Base-by-base conservation (phyloP, 2,888 invertebrate species). In the Pilophorus perplexus region DNA sequence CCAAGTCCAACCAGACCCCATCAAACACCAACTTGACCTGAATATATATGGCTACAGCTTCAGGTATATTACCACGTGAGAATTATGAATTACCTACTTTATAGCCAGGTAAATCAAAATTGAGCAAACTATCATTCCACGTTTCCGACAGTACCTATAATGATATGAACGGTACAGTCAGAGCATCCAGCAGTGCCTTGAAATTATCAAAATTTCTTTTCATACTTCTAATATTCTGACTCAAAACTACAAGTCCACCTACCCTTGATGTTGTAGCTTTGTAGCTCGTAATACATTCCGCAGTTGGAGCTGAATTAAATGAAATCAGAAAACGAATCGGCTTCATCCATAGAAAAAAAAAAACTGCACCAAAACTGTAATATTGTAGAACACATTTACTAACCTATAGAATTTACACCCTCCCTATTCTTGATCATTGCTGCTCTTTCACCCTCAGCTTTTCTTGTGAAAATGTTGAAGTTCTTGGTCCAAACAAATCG, bases 141-240 rank as follows among this genome's bases (percentile, higher is more conserved):
- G 18, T 44, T 44, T 44, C 44, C 12, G 44, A 44, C 18, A 44
- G 22, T 44, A n/a, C n/a, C n/a, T n/a, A 18, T 44, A 44, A 44
- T 44, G 8, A 44, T 44, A 18, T 44, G 44, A 16, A 16, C 44
- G 18, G 18, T 16, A 44, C 44, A 44, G 22, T 44, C 18, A 44
- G 22, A 23, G 44, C 22, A 12, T 20, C 23, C 22, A 44, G 23
- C 2, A 44, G 22, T 22, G 12, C 44, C 44, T 23, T 44, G n/a
- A 44, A 44, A 20, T 3, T 44, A 44, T 44, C 44, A 18, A 44
- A 44, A 44, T 44, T 44, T 20, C 12, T 44, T 6, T 44, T 44
- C 44, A 44, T 20, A 44, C 44, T 44, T 44, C 44, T 44, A 2
- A 44, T 44, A 44, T 44, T 44, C 23, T 2, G 8, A 44, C 5